phyloP scores from a whole-genome alignment of 1,140 invertebrate genomes.

The Lasioglossum baleicum region DNA sequence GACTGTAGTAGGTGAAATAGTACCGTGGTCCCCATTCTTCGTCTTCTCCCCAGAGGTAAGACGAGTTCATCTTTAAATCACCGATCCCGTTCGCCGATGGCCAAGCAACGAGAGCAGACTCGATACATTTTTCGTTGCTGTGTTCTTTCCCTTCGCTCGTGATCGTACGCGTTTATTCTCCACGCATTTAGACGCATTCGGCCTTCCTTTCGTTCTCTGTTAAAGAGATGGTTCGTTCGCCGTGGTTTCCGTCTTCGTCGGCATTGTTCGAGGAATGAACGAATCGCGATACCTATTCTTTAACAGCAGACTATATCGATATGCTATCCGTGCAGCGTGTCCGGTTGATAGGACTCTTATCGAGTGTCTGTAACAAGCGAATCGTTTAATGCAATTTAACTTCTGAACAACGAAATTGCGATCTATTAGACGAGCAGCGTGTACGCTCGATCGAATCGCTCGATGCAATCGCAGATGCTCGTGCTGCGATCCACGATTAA shows the following conservation, averaged over 20 bases:
- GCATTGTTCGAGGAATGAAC: neutral
- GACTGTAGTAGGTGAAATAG: conserved; percentile 81
- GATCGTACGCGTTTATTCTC: neutral
- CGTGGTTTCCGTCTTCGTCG: neutral
- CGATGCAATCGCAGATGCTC: too few species aligned
- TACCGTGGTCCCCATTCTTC: conserved; percentile 78
- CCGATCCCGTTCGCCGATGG: conserved; percentile 16
- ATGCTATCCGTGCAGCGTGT: neutral
- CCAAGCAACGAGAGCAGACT: neutral
- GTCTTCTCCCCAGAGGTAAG: conserved; percentile 72
- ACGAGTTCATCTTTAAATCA: conserved; percentile 70
- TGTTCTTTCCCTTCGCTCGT: neutral
- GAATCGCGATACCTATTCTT: neutral
- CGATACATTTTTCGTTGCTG: neutral
- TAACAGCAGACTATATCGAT: neutral
- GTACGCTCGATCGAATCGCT: neutral
- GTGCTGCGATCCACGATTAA: too few species aligned
- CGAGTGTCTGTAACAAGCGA: conserved; percentile 13
- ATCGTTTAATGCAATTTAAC: conserved; percentile 31
- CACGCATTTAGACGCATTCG: too few species aligned
- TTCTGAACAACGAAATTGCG: neutral
- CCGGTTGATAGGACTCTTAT: conserved; percentile 22
- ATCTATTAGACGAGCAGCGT: neutral
- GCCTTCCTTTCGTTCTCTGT: too few species aligned
- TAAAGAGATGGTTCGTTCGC: too few species aligned